Base-by-base conservation (phyloP, 2,797 vertebrate species). In the Falco naumanni region DNA sequence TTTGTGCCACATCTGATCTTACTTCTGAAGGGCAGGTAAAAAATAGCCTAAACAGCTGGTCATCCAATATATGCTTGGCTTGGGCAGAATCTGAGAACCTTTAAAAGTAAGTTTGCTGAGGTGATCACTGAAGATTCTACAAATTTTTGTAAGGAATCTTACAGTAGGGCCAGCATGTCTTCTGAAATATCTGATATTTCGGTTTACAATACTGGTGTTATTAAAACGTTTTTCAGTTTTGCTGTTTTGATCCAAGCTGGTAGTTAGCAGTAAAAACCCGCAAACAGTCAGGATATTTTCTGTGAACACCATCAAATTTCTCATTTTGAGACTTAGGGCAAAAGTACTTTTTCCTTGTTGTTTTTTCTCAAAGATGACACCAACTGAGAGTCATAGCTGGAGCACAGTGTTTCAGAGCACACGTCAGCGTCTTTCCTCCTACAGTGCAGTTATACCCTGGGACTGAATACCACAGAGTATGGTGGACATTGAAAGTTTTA, bases 121-220 rank as follows among this genome's bases (percentile, higher is more conserved):
- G 2, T 34, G 22, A 50, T 18, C 33, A 60, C 9, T 1, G 0
- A 87, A 59, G 5, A 34, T 17, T 13, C 13, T 47, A 57, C 4
- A 65, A 4, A 2, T 21, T 34, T 81, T 75, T 82, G 2, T 12
- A 77, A 45, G 22, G 2, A 48, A 57, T 56, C 2, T 41, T 68
- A 9, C 1, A 18, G 19, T 25, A 77, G 72, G 3, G 4, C 2
- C 19, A 76, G 8, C 4, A n/a, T 3, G 2, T 18, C 13, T 54
- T 72, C 28, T 29, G 37, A 75, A 54, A 57, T 37, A 45, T 41
- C 7, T 41, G 11, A 7, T 51, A 29, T 31, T 87, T 65, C 6
- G 0, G 34, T 74, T 66, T 65, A 18, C 0, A 4, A 31, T 39
- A 71, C 4, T 50, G 11, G 4, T 3, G 1, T 17, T 69, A 54